phyloP scores from a whole-genome alignment of 2,888 invertebrate species.

The Lacanobia wlatinum region DNA sequence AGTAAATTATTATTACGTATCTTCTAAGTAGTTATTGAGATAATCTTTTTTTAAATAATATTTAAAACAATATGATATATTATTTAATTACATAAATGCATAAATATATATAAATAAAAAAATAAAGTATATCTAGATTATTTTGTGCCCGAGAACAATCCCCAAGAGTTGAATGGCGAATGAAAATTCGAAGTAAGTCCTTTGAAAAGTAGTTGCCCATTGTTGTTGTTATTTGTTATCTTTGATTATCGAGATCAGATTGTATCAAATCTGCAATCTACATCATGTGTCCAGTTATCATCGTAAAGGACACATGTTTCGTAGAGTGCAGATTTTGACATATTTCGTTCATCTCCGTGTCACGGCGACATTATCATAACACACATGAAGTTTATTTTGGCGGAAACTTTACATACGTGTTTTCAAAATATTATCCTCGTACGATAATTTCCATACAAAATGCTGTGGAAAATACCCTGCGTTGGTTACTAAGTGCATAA shows the following conservation, averaged over 20 bases:
- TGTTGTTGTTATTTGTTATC: neutral
- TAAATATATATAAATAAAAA: too few species aligned
- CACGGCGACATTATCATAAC: neutral
- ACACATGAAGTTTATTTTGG: conserved; percentile 14
- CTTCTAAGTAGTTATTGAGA: too few species aligned
- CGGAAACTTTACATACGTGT: neutral
- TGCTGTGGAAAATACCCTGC: neutral
- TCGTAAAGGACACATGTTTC: too few species aligned
- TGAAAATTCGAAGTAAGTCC: neutral
- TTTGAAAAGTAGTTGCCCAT: neutral
- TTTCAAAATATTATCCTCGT: neutral
- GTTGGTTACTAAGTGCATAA: neutral
- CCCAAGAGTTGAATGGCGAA: too few species aligned
- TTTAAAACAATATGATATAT: too few species aligned
- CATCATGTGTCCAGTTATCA: neutral
- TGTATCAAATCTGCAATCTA: conserved; percentile 4
- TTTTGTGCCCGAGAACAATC: too few species aligned
- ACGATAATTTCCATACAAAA: neutral
- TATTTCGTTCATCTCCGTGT: conserved; percentile 28
- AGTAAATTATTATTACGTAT: too few species aligned
- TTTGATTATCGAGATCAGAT: neutral
- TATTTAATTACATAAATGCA: too few species aligned
- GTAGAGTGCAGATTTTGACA: conserved; percentile 8
- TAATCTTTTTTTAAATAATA: too few species aligned
- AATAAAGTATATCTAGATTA: too few species aligned